phyloP scores from a whole-genome alignment of 2,113 vertebrate genomes.

The Triplophysa tibetana region DNA sequence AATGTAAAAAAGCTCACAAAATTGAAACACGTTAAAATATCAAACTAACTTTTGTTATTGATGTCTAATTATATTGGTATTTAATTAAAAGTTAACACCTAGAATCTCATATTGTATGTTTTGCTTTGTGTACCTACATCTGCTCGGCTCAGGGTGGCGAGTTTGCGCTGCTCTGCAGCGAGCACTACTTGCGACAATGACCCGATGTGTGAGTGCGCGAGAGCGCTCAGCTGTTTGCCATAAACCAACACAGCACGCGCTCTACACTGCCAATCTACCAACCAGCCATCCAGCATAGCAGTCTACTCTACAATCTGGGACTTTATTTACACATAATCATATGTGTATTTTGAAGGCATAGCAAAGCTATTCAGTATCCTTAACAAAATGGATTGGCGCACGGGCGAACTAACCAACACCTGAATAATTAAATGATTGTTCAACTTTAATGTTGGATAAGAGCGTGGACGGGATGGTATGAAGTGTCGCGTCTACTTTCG shows the following conservation, averaged over 20 bases:
- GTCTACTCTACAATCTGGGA: too few relatives aligned
- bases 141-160: conserved; percentile 53
- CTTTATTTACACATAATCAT: background rate
- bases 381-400: conserved; percentile 61
- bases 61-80: background rate
- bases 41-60: background rate
- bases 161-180: conserved; percentile 26
- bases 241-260: conserved; percentile 17
- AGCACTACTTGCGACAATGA: background rate
- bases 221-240: conserved; percentile 1
- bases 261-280: background rate
- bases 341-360: background rate
- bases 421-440: background rate
- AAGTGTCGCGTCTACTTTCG: background rate
- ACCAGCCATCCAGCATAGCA: too few relatives aligned
- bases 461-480: background rate
- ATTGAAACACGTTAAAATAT: background rate
- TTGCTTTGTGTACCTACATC: conserved; percentile 18
- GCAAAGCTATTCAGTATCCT: conserved; percentile 27
- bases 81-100: background rate
- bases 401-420: conserved; percentile 58
- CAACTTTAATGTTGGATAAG: background rate
- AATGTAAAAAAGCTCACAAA: background rate
- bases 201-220: background rate
- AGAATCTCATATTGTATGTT: background rate